phyloP scores from a whole-genome alignment of 2,113 vertebrate genomes.

The human (Homo sapiens) region DNA sequence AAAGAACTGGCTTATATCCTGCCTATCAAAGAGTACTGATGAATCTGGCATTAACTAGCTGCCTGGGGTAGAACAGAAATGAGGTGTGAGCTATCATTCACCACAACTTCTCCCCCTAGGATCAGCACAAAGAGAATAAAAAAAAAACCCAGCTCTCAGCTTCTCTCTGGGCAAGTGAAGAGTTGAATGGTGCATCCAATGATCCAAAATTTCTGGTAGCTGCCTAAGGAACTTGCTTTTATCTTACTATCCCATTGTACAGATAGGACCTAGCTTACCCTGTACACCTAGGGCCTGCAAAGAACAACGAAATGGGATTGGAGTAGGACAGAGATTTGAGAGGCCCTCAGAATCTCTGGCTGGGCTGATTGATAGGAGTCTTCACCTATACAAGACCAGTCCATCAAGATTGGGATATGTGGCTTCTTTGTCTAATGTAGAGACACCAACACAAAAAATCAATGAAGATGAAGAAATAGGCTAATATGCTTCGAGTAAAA shows the following conservation, averaged over 20 bases:
- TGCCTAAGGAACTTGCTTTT: neutral
- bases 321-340: neutral
- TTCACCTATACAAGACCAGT: neutral
- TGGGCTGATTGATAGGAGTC: neutral
- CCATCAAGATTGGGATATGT: neutral
- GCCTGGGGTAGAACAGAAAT: too few relatives aligned
- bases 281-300: fast-evolving
- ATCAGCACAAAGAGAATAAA: neutral
- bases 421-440: neutral
- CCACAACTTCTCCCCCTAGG: neutral
- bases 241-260: neutral
- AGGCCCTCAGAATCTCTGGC: neutral
- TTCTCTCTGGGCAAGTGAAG: neutral
- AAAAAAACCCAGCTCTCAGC: neutral
- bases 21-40: neutral
- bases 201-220: neutral
- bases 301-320: neutral
- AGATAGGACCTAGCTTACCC: neutral
- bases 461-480: neutral
- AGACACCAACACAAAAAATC: neutral
- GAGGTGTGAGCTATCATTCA: neutral
- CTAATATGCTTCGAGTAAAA: neutral
- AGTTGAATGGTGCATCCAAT: neutral
- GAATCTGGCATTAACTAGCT: neutral
- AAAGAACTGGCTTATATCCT: neutral